Evolutionary conservation across 1,140 invertebrate species (phyloP).

Genomic region (Nasonia vitripennis): DNA sequence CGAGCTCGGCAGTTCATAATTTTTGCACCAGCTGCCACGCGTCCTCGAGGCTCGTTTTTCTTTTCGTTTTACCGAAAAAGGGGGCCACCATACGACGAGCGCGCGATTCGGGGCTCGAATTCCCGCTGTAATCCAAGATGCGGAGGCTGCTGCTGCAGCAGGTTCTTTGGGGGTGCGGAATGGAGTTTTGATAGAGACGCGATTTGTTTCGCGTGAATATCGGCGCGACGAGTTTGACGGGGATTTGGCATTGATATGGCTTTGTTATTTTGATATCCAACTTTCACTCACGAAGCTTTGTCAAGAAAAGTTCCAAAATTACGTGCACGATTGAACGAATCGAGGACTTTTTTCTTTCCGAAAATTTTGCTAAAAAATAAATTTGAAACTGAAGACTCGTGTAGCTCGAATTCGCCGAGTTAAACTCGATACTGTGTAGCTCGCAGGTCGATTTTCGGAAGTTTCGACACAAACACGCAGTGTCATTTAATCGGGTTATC

Average conservation of each 20-base stretch:
- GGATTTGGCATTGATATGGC: too few relatives aligned
- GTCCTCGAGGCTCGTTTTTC: background rate
- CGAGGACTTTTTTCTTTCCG: background rate
- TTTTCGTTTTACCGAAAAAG: background rate
- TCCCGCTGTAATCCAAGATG: background rate
- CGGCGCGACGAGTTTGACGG: too few relatives aligned
- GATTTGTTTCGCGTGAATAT: background rate
- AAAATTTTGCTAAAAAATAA: background rate
- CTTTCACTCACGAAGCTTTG: too few relatives aligned
- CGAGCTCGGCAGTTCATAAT: constrained; percentile 1
- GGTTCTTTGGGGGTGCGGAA: background rate
- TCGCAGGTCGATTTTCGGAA: too few relatives aligned
- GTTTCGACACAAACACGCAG: too few relatives aligned
- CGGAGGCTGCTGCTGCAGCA: background rate
- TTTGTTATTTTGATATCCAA: too few relatives aligned
- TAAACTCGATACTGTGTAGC: too few relatives aligned
- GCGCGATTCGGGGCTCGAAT: constrained; percentile 4
- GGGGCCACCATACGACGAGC: constrained; percentile 12
- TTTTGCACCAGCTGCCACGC: constrained; percentile 22
- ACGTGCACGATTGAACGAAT: background rate
- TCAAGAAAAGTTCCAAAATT: too few relatives aligned
- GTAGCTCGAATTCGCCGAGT: background rate
- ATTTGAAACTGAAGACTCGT: background rate
- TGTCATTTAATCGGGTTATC: too few relatives aligned
- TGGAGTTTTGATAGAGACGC: background rate